A percentile compares a stretch with the other conserved stretches of the same genome.
Evolutionary conservation across 2,888 invertebrate species (phyloP).

Genomic region (Copidosoma aretas): DNA sequence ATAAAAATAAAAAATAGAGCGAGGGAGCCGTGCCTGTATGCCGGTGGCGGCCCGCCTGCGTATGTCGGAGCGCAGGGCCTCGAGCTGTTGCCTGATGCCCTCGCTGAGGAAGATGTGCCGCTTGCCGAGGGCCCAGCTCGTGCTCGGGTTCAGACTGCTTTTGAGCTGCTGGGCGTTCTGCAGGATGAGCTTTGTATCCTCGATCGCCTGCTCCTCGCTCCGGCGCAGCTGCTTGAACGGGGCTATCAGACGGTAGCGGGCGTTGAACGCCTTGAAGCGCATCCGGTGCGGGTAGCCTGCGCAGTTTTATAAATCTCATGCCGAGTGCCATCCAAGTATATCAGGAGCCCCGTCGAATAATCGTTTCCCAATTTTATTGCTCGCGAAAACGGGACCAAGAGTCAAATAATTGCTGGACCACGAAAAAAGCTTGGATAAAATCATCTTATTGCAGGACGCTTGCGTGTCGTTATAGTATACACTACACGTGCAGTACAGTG

Average conservation of each 20-base stretch:
- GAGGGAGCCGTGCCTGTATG: slow-evolving; percentile 66
- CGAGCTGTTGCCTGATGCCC: slow-evolving; percentile 88
- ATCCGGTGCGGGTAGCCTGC: slow-evolving; percentile 90
- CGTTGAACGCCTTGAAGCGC: slow-evolving; percentile 91
- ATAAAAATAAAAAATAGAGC: not conserved
- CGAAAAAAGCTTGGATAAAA: too few species aligned
- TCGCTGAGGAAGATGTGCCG: slow-evolving; percentile 94
- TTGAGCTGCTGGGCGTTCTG: slow-evolving; percentile 72
- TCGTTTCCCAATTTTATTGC: too few species aligned
- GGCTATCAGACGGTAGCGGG: slow-evolving; percentile 83
- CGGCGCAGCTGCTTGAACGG: slow-evolving; percentile 75
- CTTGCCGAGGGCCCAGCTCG: slow-evolving; percentile 91
- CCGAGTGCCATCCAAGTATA: too few species aligned
- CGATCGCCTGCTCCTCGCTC: slow-evolving; percentile 75
- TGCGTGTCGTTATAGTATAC: too few species aligned
- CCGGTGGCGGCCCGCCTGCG: slow-evolving; percentile 81
- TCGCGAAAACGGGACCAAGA: too few species aligned
- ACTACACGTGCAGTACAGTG: too few species aligned
- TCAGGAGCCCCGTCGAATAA: too few species aligned
- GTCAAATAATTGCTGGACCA: too few species aligned
- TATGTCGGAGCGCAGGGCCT: slow-evolving; percentile 79
- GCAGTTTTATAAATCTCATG: not conserved
- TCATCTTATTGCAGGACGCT: too few species aligned
- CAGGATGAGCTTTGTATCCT: slow-evolving; percentile 78
- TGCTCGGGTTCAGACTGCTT: slow-evolving; percentile 61